Percentiles rank a stretch among this genome's conserved stretches.
These are phyloP conservation scores for Nanorana parkeri DNA, from an alignment of 2,113 vertebrate genomes.

Conservation along the genomic window DNA sequence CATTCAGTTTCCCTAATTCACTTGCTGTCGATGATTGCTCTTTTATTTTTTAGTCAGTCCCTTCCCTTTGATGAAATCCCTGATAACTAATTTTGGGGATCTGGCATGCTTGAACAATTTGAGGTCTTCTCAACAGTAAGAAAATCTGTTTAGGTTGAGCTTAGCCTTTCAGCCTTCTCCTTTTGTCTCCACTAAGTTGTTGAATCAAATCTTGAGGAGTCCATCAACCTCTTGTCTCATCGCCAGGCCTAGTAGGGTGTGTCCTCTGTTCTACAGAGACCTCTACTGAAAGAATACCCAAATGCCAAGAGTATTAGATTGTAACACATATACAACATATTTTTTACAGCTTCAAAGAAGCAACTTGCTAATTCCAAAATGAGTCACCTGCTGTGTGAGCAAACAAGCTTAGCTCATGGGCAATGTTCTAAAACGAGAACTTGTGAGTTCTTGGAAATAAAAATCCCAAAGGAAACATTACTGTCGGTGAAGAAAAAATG, in stretches of 20 bases:
- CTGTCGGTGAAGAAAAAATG: neutral
- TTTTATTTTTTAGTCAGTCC: too few relatives aligned
- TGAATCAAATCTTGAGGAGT: too few relatives aligned
- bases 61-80: too few relatives aligned
- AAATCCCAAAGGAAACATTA: constrained; percentile 6
- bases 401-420: neutral
- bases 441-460: constrained; percentile 22
- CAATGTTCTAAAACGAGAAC: neutral
- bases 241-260: neutral
- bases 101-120: too few relatives aligned
- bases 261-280: neutral
- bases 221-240: neutral
- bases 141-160: too few relatives aligned
- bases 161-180: too few relatives aligned
- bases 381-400: neutral
- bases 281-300: neutral
- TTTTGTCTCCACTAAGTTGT: too few relatives aligned
- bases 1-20: too few relatives aligned
- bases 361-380: neutral
- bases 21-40: too few relatives aligned
- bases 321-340: neutral
- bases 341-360: neutral
- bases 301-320: neutral
- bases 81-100: too few relatives aligned
- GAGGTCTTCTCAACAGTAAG: too few relatives aligned